Base-by-base conservation (phyloP, 2,113 vertebrate species). In the Litocranius walleri region DNA sequence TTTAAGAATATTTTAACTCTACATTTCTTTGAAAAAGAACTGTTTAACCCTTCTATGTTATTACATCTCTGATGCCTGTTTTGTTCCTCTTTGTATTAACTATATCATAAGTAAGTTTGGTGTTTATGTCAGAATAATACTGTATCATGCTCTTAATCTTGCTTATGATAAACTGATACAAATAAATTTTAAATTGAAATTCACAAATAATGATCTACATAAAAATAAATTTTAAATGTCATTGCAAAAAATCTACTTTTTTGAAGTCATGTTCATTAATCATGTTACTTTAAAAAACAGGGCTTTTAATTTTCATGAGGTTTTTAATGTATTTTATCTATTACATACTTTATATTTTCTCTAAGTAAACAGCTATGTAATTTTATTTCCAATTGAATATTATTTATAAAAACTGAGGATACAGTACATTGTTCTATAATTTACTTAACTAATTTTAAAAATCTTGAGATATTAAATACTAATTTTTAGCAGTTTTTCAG, bases 1-100 rank as follows among this genome's bases (percentile, higher is more conserved):
- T 99, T 99, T 99, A 98, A 97, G 98, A 97, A 99, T 98, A 98
- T 98, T 99, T 99, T 97, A 98, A 95, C 88, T 98, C 97, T 97
- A 71, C 82, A 98, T 97, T 98, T 88, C 81, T 98, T 95, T 98
- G 88, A 98, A 98, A 40, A 97, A 97, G 85, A 88, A 96, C 93
- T 96, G 85, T 97, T 99, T 98, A 99, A 98, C 97, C 94, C 97
- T 97, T 98, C 81, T 97, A 86, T 92, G 71, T 98, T 87, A 94
- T 93, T 90, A 57, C 48, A 88, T 17, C 21, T 2, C n/a, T 74
- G 7, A 95, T 0, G 4, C 85, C 15, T 19, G 67, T 97, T 95
- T 93, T 61, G 80, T 50, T 93, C 62, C 83, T 78, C 67, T 87
- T 93, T 25, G 17, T 43, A 71, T 85, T 95, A 74, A 88, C 90